Base-by-base conservation (phyloP, 2,797 vertebrate species). In the Hylomyscus alleni region DNA sequence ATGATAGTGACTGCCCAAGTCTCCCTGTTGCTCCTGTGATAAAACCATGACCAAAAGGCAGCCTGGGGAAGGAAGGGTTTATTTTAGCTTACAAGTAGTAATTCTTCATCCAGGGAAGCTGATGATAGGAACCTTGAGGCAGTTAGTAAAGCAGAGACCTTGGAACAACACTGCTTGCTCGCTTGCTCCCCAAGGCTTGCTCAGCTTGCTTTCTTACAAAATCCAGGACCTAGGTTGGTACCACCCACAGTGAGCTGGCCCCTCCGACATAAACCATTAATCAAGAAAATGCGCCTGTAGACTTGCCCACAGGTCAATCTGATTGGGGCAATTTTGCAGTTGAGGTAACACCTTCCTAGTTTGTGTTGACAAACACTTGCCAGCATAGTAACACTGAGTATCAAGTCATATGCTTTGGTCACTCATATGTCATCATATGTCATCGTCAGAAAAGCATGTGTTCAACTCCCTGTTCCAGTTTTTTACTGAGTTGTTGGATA, bases 381-480 rank as follows among this genome's bases (percentile, higher is more conserved):
- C 40, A 84, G 29, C 60, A 34, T 67, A 85, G 62, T 50, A 47
- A 67, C 62, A 34, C 11, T n/a, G 83, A n/a, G 44, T 29, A 85
- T 50, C 44, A n/a, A 20, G 40, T 94, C 37, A 34, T 90, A 34
- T 91, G 40, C 3, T 60, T 56, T 88, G 47, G 54, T 76, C 60
- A 78, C 78, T 95, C 90, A 9, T 89, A 44, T 77, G 56, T 22
- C 24, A 37, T 78, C 34, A 78, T 84, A n/a, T n/a, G 44, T 44
- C 44, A 44, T n/a, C n/a, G n/a, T n/a, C 72, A 65, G 34, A 85
- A 65, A 90, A 81, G 80, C 80, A 31, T 17, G 26, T 96, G 40
- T 93, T 85, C 6, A 77, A 78, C 24, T 75, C 24, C 12, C 84
- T 94, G 60, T 44, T 17, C 67, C 50, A 67, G 78, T 84, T 95